Evolutionary conservation across 2,113 vertebrate genomes (phyloP).

Genomic region (Rhinolophus ferrumequinum): DNA sequence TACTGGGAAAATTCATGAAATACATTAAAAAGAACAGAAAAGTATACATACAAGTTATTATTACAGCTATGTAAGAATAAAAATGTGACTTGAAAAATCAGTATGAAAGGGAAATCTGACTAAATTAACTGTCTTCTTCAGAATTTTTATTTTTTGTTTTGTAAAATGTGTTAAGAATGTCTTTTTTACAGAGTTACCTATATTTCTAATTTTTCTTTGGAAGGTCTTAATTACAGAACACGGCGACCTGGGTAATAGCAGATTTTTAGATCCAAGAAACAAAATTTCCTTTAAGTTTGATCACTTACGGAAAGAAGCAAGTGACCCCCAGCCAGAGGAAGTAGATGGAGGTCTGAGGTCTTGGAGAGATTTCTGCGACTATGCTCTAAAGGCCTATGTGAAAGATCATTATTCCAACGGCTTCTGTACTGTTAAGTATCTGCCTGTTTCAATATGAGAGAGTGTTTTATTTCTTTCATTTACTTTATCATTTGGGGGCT

Average conservation of each 20-base stretch:
- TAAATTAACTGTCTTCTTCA: background rate
- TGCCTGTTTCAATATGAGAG: background rate
- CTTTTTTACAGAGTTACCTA: constrained; percentile 53
- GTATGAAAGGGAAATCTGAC: constrained; percentile 42
- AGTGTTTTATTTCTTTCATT: background rate
- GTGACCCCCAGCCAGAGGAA: constrained; percentile 91
- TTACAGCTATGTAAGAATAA: background rate
- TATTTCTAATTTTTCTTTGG: constrained; percentile 74
- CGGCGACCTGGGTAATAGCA: constrained; percentile 94
- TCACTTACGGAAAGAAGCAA: constrained; percentile 96
- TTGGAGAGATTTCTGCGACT: constrained; percentile 94
- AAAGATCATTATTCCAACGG: constrained; percentile 96
- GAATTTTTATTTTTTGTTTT: constrained; percentile 21
- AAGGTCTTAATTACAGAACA: constrained; percentile 98
- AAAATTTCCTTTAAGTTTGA: constrained; percentile 97
- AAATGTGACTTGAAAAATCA: constrained; percentile 41
- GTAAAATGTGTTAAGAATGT: constrained; percentile 43
- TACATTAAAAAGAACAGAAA: constrained; percentile 29
- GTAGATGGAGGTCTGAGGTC: constrained; percentile 87
- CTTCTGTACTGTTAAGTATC: constrained; percentile 94
- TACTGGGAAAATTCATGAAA: constrained; percentile 11
- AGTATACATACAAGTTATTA: background rate
- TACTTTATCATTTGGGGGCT: background rate
- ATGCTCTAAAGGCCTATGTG: constrained; percentile 91
- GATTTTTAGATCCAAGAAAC: constrained; percentile 96